Conservation (phyloP, 2,113 vertebrate species). For the Anser brachyrhynchus region DNA sequence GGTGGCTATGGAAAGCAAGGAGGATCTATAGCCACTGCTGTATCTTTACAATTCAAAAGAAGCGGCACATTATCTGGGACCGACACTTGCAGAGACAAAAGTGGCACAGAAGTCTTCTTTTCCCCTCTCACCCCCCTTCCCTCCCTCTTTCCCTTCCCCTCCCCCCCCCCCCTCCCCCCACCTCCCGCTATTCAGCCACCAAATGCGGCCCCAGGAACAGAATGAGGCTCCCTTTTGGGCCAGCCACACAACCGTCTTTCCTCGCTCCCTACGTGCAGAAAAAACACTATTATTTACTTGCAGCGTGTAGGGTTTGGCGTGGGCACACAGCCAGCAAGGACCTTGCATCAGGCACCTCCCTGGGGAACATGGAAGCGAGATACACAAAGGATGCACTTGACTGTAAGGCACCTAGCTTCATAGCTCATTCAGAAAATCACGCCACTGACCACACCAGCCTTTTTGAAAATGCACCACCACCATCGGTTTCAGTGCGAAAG, state of each 20-base stretch:
- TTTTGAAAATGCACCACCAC: not conserved
- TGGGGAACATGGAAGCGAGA: not conserved
- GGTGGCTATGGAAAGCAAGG: not conserved
- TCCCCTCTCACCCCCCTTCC: rapidly evolving
- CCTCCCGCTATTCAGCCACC: not conserved
- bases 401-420: not conserved
- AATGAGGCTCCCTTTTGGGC: not conserved
- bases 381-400: not conserved
- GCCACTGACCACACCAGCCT: rapidly evolving
- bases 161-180: rapidly evolving
- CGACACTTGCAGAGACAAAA: not conserved
- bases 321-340: not conserved
- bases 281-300: rapidly evolving
- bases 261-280: rapidly evolving
- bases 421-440: not conserved
- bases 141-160: rapidly evolving
- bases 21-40: not conserved
- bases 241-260: not conserved
- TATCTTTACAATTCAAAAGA: not conserved
- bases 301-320: rapidly evolving
- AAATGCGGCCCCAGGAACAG: not conserved
- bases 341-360: not conserved
- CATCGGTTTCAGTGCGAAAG: not conserved
- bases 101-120: not conserved
- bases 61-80: not conserved